A percentile compares a stretch with the other conserved stretches of the same genome.
Evolutionary conservation across 2,797 vertebrate species (phyloP).

Genomic region (Crocodylus rhombifer): DNA sequence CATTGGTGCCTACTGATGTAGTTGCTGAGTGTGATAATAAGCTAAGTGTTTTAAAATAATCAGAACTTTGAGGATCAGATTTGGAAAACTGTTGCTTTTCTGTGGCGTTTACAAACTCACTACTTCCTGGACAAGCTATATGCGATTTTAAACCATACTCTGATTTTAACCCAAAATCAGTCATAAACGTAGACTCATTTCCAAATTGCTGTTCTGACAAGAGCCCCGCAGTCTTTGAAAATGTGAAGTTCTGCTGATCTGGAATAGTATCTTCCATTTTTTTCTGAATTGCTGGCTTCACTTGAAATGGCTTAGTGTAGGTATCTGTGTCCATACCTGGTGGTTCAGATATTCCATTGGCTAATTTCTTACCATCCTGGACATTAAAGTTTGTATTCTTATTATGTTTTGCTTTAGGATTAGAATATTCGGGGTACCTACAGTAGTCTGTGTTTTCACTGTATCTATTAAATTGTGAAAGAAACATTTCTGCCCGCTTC

Average conservation of each 20-base stretch:
- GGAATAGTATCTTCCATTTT: conserved; percentile 81
- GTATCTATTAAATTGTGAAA: conserved; percentile 78
- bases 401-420: conserved; percentile 77
- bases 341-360: conserved; percentile 82
- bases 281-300: conserved; percentile 81
- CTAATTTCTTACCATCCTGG: conserved; percentile 85
- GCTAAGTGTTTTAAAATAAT: conserved; percentile 82
- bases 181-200: conserved; percentile 80
- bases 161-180: conserved; percentile 82
- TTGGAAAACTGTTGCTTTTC: conserved; percentile 83
- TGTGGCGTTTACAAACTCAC: conserved; percentile 74
- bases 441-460: conserved; percentile 74
- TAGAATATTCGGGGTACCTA: conserved; percentile 80
- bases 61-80: conserved; percentile 77
- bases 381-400: conserved; percentile 77
- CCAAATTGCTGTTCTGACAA: conserved; percentile 80
- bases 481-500: conserved; percentile 75
- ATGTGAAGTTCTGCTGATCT: conserved; percentile 83
- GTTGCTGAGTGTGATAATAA: conserved; percentile 72
- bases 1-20: conserved; percentile 70
- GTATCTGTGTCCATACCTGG: conserved; percentile 79
- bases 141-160: conserved; percentile 81
- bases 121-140: conserved; percentile 71
- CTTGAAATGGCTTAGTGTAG: conserved; percentile 82
- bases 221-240: conserved; percentile 78